Base-by-base conservation (phyloP, 2,797 vertebrate genomes). In the Melanotaenia maccullochi region DNA sequence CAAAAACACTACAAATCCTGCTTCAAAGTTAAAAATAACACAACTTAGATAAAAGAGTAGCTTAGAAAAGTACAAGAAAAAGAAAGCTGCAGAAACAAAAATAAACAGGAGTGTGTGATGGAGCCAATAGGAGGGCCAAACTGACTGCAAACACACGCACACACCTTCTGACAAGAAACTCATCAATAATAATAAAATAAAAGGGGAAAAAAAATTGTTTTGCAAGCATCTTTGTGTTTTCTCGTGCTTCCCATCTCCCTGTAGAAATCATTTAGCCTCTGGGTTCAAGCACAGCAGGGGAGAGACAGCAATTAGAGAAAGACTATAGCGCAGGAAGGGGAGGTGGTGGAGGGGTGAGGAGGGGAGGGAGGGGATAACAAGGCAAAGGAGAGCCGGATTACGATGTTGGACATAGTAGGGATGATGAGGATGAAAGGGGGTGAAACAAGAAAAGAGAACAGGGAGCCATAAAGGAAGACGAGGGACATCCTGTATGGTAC, bases 201-300 rank as follows among this genome's bases (percentile, higher is more conserved):
- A 49, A 49, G 1, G 2, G 0, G 63, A 64, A 71, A n/a, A 59
- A 32, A 68, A 56, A 36, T 83, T 64, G 76, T 36, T 59, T 85
- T 69, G 67, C 71, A 78, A 80, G 81, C 66, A 64, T 80, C 61
- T 84, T 77, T 47, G 83, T 87, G 78, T 87, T 90, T 92, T 85
- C 28, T 12, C 73, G 61, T 65, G 62, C 80, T 87, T 82, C 65
- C 64, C 32, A 69, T 77, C 83, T 89, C 83, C 78, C 89, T 74
- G 89, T 78, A 90, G 88, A 90, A 91, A 90, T 84, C 80, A 91
- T 93, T 93, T 93, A 93, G 93, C 93, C 91, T 93, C 74, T 36
- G 68, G 93, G 90, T 88, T 77, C 70, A 56, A 88, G 73, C 89
- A 68, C 92, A 90, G 92, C 90, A 85, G 91, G 92, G 83, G 86